Percentiles rank a stretch among this genome's conserved stretches.
Evolutionary conservation across 2,113 vertebrate species (phyloP).

Genomic region (Trichechus manatus): DNA sequence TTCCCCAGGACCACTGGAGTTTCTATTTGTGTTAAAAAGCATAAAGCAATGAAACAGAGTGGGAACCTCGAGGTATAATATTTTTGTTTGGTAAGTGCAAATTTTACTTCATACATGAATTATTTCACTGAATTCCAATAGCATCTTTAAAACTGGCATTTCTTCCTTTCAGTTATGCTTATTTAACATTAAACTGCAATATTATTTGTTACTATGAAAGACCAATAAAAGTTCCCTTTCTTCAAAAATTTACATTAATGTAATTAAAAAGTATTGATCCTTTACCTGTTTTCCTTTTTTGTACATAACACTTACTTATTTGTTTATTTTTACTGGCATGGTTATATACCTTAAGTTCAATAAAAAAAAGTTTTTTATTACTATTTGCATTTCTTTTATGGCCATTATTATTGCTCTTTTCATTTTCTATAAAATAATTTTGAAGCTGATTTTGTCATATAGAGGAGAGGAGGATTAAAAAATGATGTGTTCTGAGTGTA

Average conservation of each 20-base stretch:
- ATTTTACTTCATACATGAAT: background rate
- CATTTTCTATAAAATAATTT: conserved; percentile 41
- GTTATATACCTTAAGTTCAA: background rate
- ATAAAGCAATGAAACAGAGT: background rate
- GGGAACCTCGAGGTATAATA: background rate
- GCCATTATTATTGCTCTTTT: background rate
- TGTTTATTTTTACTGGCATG: background rate
- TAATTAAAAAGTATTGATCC: background rate
- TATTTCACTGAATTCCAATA: conserved; percentile 36
- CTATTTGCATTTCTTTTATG: conserved; percentile 33
- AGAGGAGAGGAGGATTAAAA: background rate
- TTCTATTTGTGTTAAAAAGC: conserved; percentile 7
- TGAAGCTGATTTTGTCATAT: background rate
- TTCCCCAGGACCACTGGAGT: background rate
- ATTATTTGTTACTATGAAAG: background rate
- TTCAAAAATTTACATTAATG: background rate
- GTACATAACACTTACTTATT: background rate
- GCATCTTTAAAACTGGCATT: conserved; percentile 9
- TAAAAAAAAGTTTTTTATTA: background rate
- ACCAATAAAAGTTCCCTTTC: background rate
- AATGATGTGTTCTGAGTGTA: background rate
- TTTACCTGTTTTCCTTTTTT: background rate
- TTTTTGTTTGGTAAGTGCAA: conserved; percentile 10
- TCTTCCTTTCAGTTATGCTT: background rate
- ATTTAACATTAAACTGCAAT: background rate